A percentile compares a stretch with the other conserved stretches of the same genome.
Evolutionary conservation across 2,888 invertebrate species (phyloP).

Genomic region (Deilephila elpenor): DNA sequence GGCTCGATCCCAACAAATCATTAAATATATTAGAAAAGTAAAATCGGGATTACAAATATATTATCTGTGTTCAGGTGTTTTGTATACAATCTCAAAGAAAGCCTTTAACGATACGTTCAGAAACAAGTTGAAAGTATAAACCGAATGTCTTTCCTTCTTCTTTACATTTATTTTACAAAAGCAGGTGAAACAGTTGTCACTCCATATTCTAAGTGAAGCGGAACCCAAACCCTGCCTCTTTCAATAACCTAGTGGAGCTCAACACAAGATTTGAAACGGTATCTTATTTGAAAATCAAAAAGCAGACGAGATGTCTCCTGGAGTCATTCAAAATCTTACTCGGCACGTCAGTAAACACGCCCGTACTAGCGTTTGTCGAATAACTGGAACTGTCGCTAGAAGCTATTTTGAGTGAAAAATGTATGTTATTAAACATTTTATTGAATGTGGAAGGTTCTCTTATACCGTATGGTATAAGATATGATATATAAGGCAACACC

Average conservation of each 20-base stretch:
- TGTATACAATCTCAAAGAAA: too few relatives aligned
- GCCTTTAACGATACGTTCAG: too few relatives aligned
- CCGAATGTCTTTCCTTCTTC: too few relatives aligned
- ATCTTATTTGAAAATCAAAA: slow-evolving; percentile 75
- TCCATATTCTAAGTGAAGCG: not conserved
- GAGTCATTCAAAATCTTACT: slow-evolving; percentile 57
- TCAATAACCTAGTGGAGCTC: slow-evolving; percentile 37
- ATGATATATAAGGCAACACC: too few relatives aligned
- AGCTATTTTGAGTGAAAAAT: not conserved
- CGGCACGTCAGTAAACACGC: slow-evolving; percentile 52
- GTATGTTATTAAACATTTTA: too few relatives aligned
- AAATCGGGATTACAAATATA: too few relatives aligned
- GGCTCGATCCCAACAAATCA: too few relatives aligned
- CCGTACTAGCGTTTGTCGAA: slow-evolving; percentile 18
- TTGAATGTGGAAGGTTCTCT: too few relatives aligned
- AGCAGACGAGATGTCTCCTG: slow-evolving; percentile 49
- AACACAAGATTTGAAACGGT: slow-evolving; percentile 65
- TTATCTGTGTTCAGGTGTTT: too few relatives aligned
- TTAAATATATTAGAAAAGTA: too few relatives aligned
- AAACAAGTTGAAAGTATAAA: too few relatives aligned
- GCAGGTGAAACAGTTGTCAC: not conserved
- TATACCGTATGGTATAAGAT: too few relatives aligned
- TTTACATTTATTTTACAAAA: not conserved
- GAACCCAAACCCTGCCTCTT: slow-evolving; percentile 13
- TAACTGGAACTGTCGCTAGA: not conserved